Base-by-base conservation (phyloP, 2,113 vertebrate species). In the Podarcis cretensis region DNA sequence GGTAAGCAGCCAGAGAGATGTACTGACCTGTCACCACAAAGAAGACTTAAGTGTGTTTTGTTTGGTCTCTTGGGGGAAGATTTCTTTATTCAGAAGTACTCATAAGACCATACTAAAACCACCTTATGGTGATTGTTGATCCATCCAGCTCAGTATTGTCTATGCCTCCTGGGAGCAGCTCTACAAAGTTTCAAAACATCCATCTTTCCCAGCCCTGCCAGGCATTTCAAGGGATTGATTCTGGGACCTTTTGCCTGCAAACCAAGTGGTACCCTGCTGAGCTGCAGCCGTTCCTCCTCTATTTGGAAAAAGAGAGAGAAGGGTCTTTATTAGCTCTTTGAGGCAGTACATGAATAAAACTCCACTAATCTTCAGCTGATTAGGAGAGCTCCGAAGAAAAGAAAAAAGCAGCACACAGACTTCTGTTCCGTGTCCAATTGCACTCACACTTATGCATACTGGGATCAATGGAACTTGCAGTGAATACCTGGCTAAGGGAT, bases 1-100 rank as follows among this genome's bases (percentile, higher is more conserved):
- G 48, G 48, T 54, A 54, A 54, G 48, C 48, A 54, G 48, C 48
- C 48, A 54, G 48, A 54, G 48, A 12, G 48, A 12, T 54, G 48
- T 54, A 54, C 9, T 48, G 43, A 48, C 43, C 43, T 54, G 48
- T 54, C 48, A 54, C 48, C 48, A 54, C 48, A 88, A 91, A 90
- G 89, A 92, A 37, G 37, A 91, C 84, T 85, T 65, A 83, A 85
- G 78, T 12, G 6, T 84, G 81, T 92, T 88, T 13, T 79, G 74
- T 94, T 93, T 93, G 35, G 20, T 82, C 66, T 59, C 54, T 78
- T 8, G n/a, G 9, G 48, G 88, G 90, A 78, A 88, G 81, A 71
- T 68, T 3, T 35, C 8, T 65, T 87, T 23, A 35, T 16, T 87
- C 80, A 79, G 2, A 87, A 69, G 68, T 13, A 1, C 25, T 75